A percentile compares a stretch with the other conserved stretches of the same genome.
Conservation (phyloP, 1,140 invertebrate genomes). For the Phenacoccus solenopsis region DNA sequence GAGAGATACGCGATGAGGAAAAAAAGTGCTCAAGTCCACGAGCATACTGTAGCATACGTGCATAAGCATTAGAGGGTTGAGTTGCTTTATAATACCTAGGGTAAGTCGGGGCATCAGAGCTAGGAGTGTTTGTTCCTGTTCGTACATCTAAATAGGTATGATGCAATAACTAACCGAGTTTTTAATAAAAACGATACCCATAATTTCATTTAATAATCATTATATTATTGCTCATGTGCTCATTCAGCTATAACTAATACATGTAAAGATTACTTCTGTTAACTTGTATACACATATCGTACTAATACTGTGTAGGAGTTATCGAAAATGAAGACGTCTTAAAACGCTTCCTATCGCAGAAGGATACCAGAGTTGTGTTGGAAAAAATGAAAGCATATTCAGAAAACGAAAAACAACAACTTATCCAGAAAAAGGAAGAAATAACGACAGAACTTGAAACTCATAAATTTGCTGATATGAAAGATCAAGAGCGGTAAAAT, state of each 20-base stretch:
- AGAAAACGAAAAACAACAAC: slow-evolving; percentile 53
- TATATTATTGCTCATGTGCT: background rate
- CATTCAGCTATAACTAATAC: background rate
- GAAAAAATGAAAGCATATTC: slow-evolving; percentile 50
- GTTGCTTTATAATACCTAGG: too few relatives aligned
- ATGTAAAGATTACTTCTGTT: background rate
- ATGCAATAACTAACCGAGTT: background rate
- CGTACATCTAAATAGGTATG: too few relatives aligned
- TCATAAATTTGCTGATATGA: slow-evolving; percentile 62
- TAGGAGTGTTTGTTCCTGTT: too few relatives aligned
- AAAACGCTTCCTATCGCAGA: slow-evolving; percentile 54
- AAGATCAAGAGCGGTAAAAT: slow-evolving; percentile 62
- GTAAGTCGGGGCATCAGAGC: too few relatives aligned
- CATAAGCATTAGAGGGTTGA: too few relatives aligned
- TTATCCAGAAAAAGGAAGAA: slow-evolving; percentile 52
- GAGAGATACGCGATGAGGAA: too few relatives aligned
- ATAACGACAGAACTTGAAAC: slow-evolving; percentile 55
- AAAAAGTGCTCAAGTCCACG: too few relatives aligned
- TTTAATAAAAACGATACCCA: background rate
- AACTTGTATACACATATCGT: background rate
- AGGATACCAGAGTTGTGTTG: slow-evolving; percentile 50
- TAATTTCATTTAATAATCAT: too few relatives aligned
- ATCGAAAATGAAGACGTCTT: slow-evolving; percentile 57
- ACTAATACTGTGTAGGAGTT: slow-evolving; percentile 38
- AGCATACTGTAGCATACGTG: too few relatives aligned